Base-by-base conservation (phyloP, 35 echinoderm and acorn worm species). In the Ophiothrix spiculata region DNA sequence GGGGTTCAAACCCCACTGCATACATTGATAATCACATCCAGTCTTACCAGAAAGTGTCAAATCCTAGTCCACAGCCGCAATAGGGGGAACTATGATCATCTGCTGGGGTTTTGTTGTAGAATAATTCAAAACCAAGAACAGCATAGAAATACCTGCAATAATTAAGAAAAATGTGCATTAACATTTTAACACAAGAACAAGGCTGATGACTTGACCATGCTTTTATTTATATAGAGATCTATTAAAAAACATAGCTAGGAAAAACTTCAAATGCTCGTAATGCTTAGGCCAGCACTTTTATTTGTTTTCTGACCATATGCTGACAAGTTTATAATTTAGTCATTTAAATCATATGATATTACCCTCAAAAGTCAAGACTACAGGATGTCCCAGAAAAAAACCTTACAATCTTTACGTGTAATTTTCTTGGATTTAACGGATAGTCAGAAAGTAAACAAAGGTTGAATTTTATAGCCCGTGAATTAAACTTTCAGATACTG, bases 21-120 rank as follows among this genome's bases (percentile, higher is more conserved):
- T n/a, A n/a, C n/a, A n/a, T n/a, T n/a, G n/a, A n/a, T n/a, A n/a
- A 21, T 74, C 21, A 32, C 2, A 29, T 28, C 33, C 64, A 79
- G 86, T 86, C 95, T 98, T 77, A 98, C 95, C 78, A 64, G 84
- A 98, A 90, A 37, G 86, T 88, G 35, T 94, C 78, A 86, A 98
- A 98, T 34, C 95, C 95, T 35, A 98, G 89, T 39, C 89, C 86
- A 89, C 95, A 98, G 36, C 89, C 86, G 79, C 94, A 94, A 64
- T 94, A 81, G 39, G 79, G 85, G 69, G 95, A 69, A 49, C 75
- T 87, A 75, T 86, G 94, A 41, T 38, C 83, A 25, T 31, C 1
- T 56, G 94, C 81, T 32, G 81, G 81, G 40, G 75, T 1, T 16
- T 80, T 46, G 45, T 73, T 75, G 77, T 87, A 91, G 56, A 98